These are phyloP conservation scores for Neuroscelio doddi DNA, from an alignment of 2,888 invertebrate genomes.

Conservation along the genomic window DNA sequence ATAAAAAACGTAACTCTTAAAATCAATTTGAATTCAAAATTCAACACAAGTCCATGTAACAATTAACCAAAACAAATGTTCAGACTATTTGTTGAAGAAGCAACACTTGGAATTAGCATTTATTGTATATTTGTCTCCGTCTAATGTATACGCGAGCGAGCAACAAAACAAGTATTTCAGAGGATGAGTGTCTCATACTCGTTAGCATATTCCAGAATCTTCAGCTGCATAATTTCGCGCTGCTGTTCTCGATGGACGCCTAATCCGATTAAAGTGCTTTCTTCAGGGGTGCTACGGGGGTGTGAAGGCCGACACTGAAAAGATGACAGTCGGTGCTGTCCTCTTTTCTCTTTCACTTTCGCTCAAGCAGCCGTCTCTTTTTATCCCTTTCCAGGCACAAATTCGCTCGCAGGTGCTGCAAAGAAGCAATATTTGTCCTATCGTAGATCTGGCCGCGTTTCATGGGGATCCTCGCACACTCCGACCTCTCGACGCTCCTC, in stretches of 20 bases:
- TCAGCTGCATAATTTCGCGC: slow-evolving; percentile 21
- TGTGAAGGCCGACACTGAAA: slow-evolving; percentile 45
- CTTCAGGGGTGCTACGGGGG: slow-evolving; percentile 20
- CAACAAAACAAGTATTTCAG: slow-evolving; percentile 11
- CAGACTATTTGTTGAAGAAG: neutral
- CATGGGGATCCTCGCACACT: slow-evolving; percentile 12
- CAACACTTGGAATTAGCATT: slow-evolving; percentile 10
- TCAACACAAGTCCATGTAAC: neutral
- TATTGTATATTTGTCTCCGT: slow-evolving; percentile 11
- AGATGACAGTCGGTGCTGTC: slow-evolving; percentile 47
- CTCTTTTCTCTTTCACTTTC: slow-evolving; percentile 20
- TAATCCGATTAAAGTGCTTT: slow-evolving; percentile 34
- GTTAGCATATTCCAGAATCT: slow-evolving; percentile 17
- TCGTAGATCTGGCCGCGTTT: slow-evolving; percentile 48
- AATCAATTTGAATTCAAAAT: neutral
- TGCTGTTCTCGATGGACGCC: slow-evolving; percentile 23
- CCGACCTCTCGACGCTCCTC: slow-evolving; percentile 6
- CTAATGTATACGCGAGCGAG: neutral
- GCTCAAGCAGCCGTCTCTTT: slow-evolving; percentile 18
- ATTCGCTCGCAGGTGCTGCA: slow-evolving; percentile 44
- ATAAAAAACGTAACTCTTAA: neutral
- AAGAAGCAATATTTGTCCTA: slow-evolving; percentile 46
- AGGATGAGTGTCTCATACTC: slow-evolving; percentile 15
- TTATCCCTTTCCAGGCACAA: slow-evolving; percentile 33
- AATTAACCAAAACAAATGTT: neutral